These are phyloP conservation scores for Torymus aiolomorphi DNA, from an alignment of 2,888 invertebrate species.

Conservation along the genomic window DNA sequence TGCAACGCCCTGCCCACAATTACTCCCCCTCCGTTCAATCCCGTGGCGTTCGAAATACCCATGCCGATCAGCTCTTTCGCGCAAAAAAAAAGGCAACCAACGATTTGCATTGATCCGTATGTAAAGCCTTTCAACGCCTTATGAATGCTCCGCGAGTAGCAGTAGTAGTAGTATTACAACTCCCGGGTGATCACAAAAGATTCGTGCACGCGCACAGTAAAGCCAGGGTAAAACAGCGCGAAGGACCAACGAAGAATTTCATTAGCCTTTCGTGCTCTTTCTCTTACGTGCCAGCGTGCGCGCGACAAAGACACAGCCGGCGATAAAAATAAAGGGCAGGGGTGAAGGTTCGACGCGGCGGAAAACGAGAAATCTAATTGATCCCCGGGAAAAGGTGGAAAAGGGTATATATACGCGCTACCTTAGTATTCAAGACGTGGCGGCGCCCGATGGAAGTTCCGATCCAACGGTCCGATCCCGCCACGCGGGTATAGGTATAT, in stretches of 20 bases:
- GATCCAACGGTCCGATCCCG: slow-evolving; percentile 25
- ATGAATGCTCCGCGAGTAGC: too few relatives aligned
- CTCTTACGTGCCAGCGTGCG: slow-evolving; percentile 3
- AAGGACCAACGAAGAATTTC: slow-evolving; percentile 42
- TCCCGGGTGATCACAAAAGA: not conserved
- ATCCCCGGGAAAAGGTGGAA: slow-evolving; percentile 23
- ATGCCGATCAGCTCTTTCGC: too few relatives aligned
- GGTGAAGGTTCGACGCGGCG: not conserved
- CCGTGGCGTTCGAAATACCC: too few relatives aligned
- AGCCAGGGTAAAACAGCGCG: not conserved
- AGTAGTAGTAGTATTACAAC: not conserved
- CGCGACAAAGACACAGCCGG: slow-evolving; percentile 28
- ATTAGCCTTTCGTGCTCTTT: slow-evolving; percentile 42
- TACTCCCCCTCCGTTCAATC: too few relatives aligned
- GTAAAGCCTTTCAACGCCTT: too few relatives aligned
- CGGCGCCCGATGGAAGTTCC: slow-evolving; percentile 20
- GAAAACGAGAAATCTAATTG: slow-evolving; percentile 52
- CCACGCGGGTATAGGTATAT: not conserved
- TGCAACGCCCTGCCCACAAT: too few relatives aligned
- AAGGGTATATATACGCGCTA: not conserved
- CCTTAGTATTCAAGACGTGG: slow-evolving; percentile 43
- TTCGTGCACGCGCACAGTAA: not conserved
- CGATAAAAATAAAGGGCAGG: slow-evolving; percentile 21
- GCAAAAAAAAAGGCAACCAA: too few relatives aligned
- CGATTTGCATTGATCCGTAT: too few relatives aligned